Percentiles rank a stretch among this genome's conserved stretches.
These are phyloP conservation scores for Rhyacophila evoluta DNA, from an alignment of 2,888 invertebrate species.

Conservation along the genomic window DNA sequence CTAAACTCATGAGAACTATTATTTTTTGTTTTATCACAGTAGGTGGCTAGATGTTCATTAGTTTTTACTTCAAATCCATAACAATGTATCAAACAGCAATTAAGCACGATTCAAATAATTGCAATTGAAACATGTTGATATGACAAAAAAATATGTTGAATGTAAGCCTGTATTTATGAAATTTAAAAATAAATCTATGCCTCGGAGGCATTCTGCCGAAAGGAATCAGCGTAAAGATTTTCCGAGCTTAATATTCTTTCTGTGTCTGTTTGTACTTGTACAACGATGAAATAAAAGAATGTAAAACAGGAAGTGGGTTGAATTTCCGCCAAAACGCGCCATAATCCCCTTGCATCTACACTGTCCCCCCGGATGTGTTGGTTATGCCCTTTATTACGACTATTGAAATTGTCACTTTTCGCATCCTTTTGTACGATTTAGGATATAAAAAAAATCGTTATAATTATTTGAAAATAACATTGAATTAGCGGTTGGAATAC, in stretches of 20 bases:
- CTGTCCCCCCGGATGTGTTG: neutral
- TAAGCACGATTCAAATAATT: too few species aligned
- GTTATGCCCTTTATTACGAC: neutral
- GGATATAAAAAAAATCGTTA: too few species aligned
- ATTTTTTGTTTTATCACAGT: too few species aligned
- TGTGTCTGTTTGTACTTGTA: neutral
- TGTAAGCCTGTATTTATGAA: too few species aligned
- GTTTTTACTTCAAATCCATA: too few species aligned
- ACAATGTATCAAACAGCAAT: too few species aligned
- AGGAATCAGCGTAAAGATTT: neutral
- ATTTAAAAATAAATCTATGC: neutral
- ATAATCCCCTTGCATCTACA: neutral
- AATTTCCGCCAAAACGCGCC: slow-evolving; percentile 23
- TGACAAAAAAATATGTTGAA: too few species aligned
- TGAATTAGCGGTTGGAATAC: too few species aligned
- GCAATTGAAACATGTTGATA: too few species aligned
- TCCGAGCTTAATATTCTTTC: neutral
- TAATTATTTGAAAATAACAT: too few species aligned
- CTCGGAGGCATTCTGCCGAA: neutral
- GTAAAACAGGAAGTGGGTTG: slow-evolving; percentile 1
- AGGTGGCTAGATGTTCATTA: too few species aligned
- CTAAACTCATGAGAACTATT: too few species aligned
- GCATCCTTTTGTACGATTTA: neutral
- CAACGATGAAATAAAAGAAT: slow-evolving; percentile 21
- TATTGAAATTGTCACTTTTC: neutral